Percentiles rank a stretch among this genome's conserved stretches.
These are phyloP conservation scores for Hippasteria phrygiana DNA, from an alignment of 53 echinoderm and acorn worm species.

Conservation along the genomic window DNA sequence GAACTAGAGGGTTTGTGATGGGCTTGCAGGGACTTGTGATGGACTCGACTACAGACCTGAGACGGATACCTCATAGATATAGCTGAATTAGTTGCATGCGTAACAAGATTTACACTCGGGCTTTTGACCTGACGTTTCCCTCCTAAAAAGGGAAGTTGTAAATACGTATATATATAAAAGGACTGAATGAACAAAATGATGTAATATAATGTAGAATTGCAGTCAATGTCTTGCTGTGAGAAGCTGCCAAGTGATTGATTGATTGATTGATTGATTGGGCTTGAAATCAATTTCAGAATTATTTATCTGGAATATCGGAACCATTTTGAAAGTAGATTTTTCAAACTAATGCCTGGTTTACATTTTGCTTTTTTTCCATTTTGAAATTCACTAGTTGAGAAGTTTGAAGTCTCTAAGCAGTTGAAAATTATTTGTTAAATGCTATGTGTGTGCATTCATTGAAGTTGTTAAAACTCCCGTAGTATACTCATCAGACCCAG, in stretches of 20 bases:
- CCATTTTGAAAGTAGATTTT: not conserved
- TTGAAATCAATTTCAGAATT: not conserved
- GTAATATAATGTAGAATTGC: constrained; percentile 48
- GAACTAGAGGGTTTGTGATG: no score
- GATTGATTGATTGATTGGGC: not conserved
- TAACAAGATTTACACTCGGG: not conserved
- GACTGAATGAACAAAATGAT: constrained; percentile 53
- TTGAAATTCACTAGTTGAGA: no score
- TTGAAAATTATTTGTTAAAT: no score
- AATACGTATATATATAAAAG: constrained; percentile 39
- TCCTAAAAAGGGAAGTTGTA: constrained; percentile 1
- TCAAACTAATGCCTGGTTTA: not conserved
- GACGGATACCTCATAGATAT: no score
- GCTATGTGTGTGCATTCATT: no score
- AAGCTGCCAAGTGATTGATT: no score
- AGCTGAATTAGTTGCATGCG: not conserved
- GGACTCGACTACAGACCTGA: no score
- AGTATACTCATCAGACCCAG: no score
- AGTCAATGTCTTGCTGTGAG: constrained; percentile 11
- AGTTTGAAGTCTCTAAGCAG: no score
- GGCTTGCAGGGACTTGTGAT: no score
- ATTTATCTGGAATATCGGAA: not conserved
- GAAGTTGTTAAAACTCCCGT: no score
- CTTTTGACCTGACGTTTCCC: not conserved
- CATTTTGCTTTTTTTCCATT: no score